Percentiles rank a stretch among this genome's conserved stretches.
Conservation (phyloP, 1,140 invertebrate genomes). For the Drosophila pruinosa region DNA sequence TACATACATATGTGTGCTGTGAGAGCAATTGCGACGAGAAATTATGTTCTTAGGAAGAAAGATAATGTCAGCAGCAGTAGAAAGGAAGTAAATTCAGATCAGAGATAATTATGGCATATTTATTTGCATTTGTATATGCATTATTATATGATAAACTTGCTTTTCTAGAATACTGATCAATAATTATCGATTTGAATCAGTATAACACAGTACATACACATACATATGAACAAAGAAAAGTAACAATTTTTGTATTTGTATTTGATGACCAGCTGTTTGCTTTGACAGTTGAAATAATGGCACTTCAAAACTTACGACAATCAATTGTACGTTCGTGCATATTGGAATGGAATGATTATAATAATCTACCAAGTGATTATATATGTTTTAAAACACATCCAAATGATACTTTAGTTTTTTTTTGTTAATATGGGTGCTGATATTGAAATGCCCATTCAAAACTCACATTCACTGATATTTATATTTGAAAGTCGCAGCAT, state of each 20-base stretch:
- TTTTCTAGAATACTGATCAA: background rate
- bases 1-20: background rate
- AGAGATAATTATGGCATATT: background rate
- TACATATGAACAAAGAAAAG: background rate
- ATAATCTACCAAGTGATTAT: background rate
- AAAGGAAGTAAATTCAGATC: background rate
- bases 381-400: background rate
- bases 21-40: constrained; percentile 8
- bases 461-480: constrained; percentile 5
- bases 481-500: constrained; percentile 3
- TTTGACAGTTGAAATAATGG: constrained; percentile 9
- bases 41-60: constrained; percentile 4
- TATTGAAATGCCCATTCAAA: constrained; percentile 6
- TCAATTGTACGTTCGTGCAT: background rate
- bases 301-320: background rate
- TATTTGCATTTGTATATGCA: too few relatives aligned
- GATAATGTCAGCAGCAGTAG: background rate
- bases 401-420: background rate
- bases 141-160: background rate
- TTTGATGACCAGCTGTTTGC: constrained; percentile 29
- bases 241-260: constrained; percentile 6
- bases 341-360: background rate
- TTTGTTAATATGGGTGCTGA: background rate
- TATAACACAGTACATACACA: too few relatives aligned
- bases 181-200: background rate